Percentiles rank a stretch among this genome's conserved stretches.
phyloP scores from a whole-genome alignment of 2,888 invertebrate genomes.

The Chymomyza caudatula region DNA sequence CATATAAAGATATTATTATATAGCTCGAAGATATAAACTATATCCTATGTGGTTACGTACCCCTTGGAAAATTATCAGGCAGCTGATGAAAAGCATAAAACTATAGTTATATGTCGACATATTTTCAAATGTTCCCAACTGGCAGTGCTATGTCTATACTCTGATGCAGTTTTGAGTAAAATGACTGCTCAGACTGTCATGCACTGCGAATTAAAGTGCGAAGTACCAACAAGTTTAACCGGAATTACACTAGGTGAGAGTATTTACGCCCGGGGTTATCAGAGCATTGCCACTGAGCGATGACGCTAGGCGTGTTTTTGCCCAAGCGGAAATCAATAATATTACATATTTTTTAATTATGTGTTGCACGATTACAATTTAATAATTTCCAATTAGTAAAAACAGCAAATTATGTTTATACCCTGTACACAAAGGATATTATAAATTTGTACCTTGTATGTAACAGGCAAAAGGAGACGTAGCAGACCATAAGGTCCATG shows the following conservation, averaged over 20 bases:
- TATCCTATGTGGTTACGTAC: slow-evolving; percentile 20
- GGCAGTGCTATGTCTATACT: slow-evolving; percentile 10
- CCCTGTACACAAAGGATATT: too few relatives aligned
- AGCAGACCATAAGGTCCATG: too few relatives aligned
- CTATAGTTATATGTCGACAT: slow-evolving; percentile 14
- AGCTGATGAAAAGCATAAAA: slow-evolving; percentile 4
- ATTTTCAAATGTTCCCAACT: neutral
- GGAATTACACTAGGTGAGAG: neutral
- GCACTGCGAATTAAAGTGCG: neutral
- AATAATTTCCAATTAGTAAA: neutral
- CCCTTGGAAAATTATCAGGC: slow-evolving; percentile 23
- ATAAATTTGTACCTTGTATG: too few relatives aligned
- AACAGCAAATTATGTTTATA: too few relatives aligned
- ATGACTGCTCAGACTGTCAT: slow-evolving; percentile 1
- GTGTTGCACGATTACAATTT: neutral
- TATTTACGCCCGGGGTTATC: neutral
- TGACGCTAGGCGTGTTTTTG: neutral
- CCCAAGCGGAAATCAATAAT: neutral
- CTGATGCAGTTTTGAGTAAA: slow-evolving; percentile 18
- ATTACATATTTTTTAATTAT: neutral
- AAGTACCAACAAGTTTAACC: neutral
- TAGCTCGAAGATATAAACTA: neutral
- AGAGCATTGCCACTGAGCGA: neutral
- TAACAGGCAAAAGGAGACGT: too few relatives aligned
- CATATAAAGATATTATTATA: neutral